phyloP scores from a whole-genome alignment of 1,140 invertebrate species.

The Aradophagus sp. region DNA sequence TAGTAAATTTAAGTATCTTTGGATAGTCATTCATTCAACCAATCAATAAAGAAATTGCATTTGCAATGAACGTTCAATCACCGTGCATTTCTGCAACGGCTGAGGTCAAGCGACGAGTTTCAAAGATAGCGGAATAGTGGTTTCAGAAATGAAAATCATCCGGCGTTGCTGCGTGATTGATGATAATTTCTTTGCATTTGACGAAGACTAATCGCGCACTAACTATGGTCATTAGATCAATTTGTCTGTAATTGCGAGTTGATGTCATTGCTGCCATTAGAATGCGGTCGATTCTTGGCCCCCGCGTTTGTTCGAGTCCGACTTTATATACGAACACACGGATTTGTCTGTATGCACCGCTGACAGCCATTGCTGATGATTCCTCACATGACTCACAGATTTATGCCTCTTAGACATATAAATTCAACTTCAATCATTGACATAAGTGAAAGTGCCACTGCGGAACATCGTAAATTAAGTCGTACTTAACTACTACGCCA shows the following conservation, averaged over 20 bases:
- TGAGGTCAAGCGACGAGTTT: too few species aligned
- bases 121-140: too few species aligned
- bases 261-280: slow-evolving; percentile 46
- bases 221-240: slow-evolving; percentile 39
- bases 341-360: background rate
- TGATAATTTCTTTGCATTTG: slow-evolving; percentile 50
- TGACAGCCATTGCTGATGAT: slow-evolving; percentile 1
- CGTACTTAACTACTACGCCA: too few species aligned
- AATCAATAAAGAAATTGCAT: too few species aligned
- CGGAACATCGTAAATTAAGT: slow-evolving; percentile 31
- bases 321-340: too few species aligned
- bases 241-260: slow-evolving; percentile 59
- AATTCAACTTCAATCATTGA: slow-evolving; percentile 42
- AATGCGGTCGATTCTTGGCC: slow-evolving; percentile 56
- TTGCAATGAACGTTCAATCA: too few species aligned
- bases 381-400: slow-evolving; percentile 42
- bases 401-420: slow-evolving; percentile 25
- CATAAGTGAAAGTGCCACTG: slow-evolving; percentile 41
- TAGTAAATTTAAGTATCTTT: too few species aligned
- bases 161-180: slow-evolving; percentile 17
- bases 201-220: slow-evolving; percentile 48
- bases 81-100: too few species aligned
- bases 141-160: slow-evolving; percentile 17
- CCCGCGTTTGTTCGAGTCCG: slow-evolving; percentile 16
- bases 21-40: too few species aligned